phyloP scores from a whole-genome alignment of 2,797 vertebrate genomes.

The Oophaga sylvatica region DNA sequence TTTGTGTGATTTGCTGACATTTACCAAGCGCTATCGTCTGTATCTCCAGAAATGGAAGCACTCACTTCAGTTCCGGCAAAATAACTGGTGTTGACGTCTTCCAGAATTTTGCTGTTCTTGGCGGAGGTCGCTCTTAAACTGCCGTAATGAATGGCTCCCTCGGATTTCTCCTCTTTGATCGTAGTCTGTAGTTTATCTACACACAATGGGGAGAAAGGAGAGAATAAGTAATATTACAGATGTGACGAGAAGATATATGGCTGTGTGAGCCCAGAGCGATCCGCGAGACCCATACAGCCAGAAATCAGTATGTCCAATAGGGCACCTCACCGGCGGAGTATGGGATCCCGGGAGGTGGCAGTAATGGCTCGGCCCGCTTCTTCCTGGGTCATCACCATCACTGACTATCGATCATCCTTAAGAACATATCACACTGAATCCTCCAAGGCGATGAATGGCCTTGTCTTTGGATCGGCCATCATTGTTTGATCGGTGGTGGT shows the following conservation, averaged over 20 bases:
- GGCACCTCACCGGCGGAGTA: not conserved
- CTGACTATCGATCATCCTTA: not conserved
- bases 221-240: slow-evolving; percentile 22
- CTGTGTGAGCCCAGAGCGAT: not conserved
- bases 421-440: not conserved
- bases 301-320: not conserved
- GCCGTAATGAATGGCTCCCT: slow-evolving; percentile 68
- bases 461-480: not conserved
- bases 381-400: not conserved
- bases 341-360: too few relatives aligned
- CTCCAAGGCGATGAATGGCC: not conserved
- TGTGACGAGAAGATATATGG: not conserved
- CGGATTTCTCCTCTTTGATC: slow-evolving; percentile 28
- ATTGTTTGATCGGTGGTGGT: too few relatives aligned
- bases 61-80: slow-evolving; percentile 88
- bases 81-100: slow-evolving; percentile 80
- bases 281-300: not conserved
- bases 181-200: slow-evolving; percentile 68
- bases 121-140: slow-evolving; percentile 71
- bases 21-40: not conserved
- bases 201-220: slow-evolving; percentile 29
- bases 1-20: not conserved
- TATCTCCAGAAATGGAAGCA: not conserved
- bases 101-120: slow-evolving; percentile 70
- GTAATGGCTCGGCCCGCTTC: not conserved